Conservation (phyloP, 1,140 invertebrate genomes). For the Trichoplusia ni region DNA sequence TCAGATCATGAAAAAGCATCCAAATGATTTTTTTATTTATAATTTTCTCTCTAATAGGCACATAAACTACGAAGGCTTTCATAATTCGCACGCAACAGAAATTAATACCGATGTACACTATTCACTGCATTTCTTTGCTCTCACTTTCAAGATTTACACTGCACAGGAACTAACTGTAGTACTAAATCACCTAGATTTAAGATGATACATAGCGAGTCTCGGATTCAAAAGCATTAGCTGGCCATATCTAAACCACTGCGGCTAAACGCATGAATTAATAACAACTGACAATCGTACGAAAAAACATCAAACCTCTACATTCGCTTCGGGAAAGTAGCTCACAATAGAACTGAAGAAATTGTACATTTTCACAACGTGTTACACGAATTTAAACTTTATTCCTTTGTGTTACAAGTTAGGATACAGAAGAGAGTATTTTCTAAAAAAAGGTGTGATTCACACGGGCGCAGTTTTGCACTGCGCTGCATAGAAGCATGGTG, state of each 20-base stretch:
- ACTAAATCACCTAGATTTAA: slow-evolving; percentile 5
- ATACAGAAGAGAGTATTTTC: neutral
- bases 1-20: no score
- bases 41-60: no score
- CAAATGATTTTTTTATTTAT: no score
- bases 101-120: neutral
- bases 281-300: slow-evolving; percentile 19
- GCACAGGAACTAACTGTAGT: neutral
- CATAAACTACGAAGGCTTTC: no score
- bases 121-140: neutral
- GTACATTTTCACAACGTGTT: slow-evolving; percentile 46
- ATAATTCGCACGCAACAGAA: neutral
- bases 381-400: slow-evolving; percentile 38
- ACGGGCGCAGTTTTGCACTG: slow-evolving; percentile 28
- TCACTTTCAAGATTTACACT: slow-evolving; percentile 4
- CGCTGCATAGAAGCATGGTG: slow-evolving; percentile 7
- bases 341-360: slow-evolving; percentile 57
- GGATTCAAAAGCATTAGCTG: neutral
- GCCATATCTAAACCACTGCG: slow-evolving; percentile 12
- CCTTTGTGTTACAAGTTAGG: slow-evolving; percentile 23
- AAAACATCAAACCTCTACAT: slow-evolving; percentile 26
- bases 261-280: slow-evolving; percentile 21
- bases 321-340: slow-evolving; percentile 54
- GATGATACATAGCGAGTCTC: slow-evolving; percentile 7
- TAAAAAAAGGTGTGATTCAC: slow-evolving; percentile 34